phyloP scores from a whole-genome alignment of 2,888 invertebrate species.

The Platycheirus rosarum region DNA sequence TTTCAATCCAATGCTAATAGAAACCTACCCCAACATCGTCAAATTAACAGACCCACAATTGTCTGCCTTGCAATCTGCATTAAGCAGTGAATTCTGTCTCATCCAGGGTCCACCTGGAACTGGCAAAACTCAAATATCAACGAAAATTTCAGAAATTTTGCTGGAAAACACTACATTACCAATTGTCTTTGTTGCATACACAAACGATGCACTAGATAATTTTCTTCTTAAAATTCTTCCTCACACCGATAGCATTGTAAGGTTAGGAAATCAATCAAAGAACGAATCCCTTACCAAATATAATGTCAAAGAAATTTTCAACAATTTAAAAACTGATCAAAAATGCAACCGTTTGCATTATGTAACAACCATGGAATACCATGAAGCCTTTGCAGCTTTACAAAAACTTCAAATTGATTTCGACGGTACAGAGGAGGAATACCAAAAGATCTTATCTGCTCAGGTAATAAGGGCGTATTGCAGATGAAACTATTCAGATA shows the following conservation, averaged over 20 bases:
- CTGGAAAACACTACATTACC: slow-evolving; percentile 85
- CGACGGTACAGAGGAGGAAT: slow-evolving; percentile 79
- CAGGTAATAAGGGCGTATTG: no score
- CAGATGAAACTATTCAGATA: no score
- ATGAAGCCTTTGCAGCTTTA: slow-evolving; percentile 77
- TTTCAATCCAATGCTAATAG: slow-evolving; percentile 75
- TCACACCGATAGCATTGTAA: slow-evolving; percentile 85
- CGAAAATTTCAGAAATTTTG: slow-evolving; percentile 88
- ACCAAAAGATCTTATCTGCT: slow-evolving; percentile 76
- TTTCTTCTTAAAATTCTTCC: slow-evolving; percentile 88
- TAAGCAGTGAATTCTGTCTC: slow-evolving; percentile 88
- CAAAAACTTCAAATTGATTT: slow-evolving; percentile 78
- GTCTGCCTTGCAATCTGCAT: slow-evolving; percentile 86
- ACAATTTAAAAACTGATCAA: slow-evolving; percentile 66
- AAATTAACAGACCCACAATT: slow-evolving; percentile 87
- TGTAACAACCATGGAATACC: slow-evolving; percentile 78
- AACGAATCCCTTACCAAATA: slow-evolving; percentile 84
- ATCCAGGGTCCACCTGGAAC: slow-evolving; percentile 96
- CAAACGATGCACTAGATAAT: slow-evolving; percentile 94
- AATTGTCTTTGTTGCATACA: slow-evolving; percentile 91
- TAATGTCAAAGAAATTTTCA: slow-evolving; percentile 80
- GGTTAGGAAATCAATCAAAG: slow-evolving; percentile 88
- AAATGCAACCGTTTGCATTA: slow-evolving; percentile 78
- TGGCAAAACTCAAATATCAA: slow-evolving; percentile 91
- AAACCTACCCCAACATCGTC: slow-evolving; percentile 83